phyloP scores from a whole-genome alignment of 2,888 invertebrate species.

The Parelbella ahira region DNA sequence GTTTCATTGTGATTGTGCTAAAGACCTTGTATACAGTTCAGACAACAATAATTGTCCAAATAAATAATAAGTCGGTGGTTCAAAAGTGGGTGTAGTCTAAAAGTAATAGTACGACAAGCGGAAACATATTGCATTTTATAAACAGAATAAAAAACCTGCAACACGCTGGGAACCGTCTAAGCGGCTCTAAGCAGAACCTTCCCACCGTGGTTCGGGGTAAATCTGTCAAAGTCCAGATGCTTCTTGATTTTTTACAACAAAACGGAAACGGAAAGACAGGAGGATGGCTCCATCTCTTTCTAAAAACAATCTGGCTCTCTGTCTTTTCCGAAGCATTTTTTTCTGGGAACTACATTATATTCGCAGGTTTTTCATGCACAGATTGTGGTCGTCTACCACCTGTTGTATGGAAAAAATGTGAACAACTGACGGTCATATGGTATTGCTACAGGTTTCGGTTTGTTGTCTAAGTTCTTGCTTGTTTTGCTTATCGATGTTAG shows the following conservation, averaged over 20 bases:
- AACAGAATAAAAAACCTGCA: slow-evolving; percentile 4
- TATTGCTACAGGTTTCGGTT: slow-evolving; percentile 3
- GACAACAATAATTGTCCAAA: too few species aligned
- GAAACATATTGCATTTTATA: slow-evolving; percentile 8
- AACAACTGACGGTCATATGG: slow-evolving; percentile 26
- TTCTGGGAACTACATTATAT: slow-evolving; percentile 51
- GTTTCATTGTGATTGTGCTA: too few species aligned
- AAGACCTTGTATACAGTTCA: too few species aligned
- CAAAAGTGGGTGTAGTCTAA: too few species aligned
- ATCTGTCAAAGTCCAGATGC: slow-evolving; percentile 56
- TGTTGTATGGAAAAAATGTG: slow-evolving; percentile 46
- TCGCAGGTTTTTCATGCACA: slow-evolving; percentile 63
- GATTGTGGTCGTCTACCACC: slow-evolving; percentile 66
- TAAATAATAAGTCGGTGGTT: too few species aligned
- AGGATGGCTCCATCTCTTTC: slow-evolving; percentile 41
- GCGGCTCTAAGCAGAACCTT: slow-evolving; percentile 9
- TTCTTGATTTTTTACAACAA: slow-evolving; percentile 60
- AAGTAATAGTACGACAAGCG: too few species aligned
- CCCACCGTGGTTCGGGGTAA: slow-evolving; percentile 4
- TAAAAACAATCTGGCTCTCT: slow-evolving; percentile 41
- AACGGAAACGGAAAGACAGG: slow-evolving; percentile 76
- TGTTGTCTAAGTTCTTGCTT: slow-evolving; percentile 1
- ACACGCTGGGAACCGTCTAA: slow-evolving; percentile 4
- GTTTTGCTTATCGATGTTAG: slow-evolving; percentile 5
- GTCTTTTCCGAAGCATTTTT: slow-evolving; percentile 53